These are phyloP conservation scores for Pecten maximus DNA, from an alignment of 2,888 invertebrate species.

Conservation along the genomic window DNA sequence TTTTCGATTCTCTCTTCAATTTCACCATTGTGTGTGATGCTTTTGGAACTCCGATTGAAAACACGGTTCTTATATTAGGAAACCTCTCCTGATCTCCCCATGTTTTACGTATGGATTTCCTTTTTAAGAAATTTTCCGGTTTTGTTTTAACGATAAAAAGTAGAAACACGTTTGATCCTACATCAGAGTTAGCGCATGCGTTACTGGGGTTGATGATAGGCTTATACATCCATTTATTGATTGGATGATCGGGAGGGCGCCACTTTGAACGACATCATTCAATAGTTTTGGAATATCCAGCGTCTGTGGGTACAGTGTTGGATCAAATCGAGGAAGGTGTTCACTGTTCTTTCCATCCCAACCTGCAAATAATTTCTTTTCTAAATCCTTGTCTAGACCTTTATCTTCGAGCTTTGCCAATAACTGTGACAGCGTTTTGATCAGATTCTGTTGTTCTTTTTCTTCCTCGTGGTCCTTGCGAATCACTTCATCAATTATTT, in stretches of 20 bases:
- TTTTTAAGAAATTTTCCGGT: neutral
- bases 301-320: neutral
- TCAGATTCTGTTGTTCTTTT: neutral
- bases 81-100: neutral
- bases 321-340: neutral
- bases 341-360: neutral
- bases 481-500: neutral
- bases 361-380: neutral
- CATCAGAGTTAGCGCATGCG: neutral
- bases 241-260: neutral
- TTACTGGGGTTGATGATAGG: neutral
- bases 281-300: neutral
- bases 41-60: neutral
- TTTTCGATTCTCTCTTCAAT: neutral
- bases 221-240: neutral
- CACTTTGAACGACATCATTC: neutral
- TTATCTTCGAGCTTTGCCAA: neutral
- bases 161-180: neutral
- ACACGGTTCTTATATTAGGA: neutral
- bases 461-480: neutral
- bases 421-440: neutral
- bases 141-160: neutral
- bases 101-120: neutral
- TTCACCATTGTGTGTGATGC: neutral
- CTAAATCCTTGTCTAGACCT: neutral